phyloP scores from a whole-genome alignment of 1,140 invertebrate genomes.

The Drosophila tani region DNA sequence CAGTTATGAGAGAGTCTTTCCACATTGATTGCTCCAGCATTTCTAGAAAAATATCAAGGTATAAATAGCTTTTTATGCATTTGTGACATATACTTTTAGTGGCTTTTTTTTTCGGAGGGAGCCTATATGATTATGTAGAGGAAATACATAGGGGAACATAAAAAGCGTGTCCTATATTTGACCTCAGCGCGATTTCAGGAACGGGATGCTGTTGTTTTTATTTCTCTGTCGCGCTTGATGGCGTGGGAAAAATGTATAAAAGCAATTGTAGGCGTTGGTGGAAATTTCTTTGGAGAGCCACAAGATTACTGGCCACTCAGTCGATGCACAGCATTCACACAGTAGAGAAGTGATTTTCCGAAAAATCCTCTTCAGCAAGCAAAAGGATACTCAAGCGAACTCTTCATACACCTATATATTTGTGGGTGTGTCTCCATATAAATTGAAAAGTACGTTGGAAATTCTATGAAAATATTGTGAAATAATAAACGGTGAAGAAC shows the following conservation, averaged over 20 bases:
- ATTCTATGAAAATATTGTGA: slow-evolving; percentile 20
- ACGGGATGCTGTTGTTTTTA: slow-evolving; percentile 40
- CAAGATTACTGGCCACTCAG: slow-evolving; percentile 62
- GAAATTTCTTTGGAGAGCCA: slow-evolving; percentile 72
- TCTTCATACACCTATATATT: slow-evolving; percentile 7
- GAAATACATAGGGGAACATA: slow-evolving; percentile 30
- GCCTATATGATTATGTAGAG: slow-evolving; percentile 19
- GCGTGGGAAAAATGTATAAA: slow-evolving; percentile 74
- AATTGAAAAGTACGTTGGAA: slow-evolving; percentile 40
- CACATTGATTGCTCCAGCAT: slow-evolving; percentile 44
- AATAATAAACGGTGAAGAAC: background rate
- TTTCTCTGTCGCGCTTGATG: slow-evolving; percentile 34
- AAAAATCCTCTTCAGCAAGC: slow-evolving; percentile 7
- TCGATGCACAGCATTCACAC: slow-evolving; percentile 64
- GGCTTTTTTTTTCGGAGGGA: background rate
- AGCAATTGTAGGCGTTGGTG: slow-evolving; percentile 77
- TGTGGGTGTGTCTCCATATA: slow-evolving; percentile 40
- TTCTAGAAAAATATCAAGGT: slow-evolving; percentile 15
- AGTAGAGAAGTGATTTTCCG: slow-evolving; percentile 65
- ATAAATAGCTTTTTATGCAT: slow-evolving; percentile 47
- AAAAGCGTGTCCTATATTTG: slow-evolving; percentile 75
- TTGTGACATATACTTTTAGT: slow-evolving; percentile 28
- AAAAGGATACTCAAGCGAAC: slow-evolving; percentile 39
- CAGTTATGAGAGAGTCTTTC: slow-evolving; percentile 19
- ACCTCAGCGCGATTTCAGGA: slow-evolving; percentile 73